Evolutionary conservation across 2,888 invertebrate species (phyloP).

Genomic region (Xestia rhomboidea): DNA sequence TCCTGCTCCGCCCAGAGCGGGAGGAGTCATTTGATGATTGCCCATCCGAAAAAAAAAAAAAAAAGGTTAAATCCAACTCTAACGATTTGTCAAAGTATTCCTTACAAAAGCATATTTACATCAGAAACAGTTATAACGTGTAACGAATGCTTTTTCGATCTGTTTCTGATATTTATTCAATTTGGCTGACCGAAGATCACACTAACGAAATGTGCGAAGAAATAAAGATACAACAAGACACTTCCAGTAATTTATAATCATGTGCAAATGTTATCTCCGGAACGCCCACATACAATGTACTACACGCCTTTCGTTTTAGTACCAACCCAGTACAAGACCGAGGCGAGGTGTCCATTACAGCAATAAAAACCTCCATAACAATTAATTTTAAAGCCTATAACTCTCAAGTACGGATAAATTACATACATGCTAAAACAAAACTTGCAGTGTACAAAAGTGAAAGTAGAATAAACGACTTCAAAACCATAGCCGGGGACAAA

Average conservation of each 20-base stretch:
- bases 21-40: too few species aligned
- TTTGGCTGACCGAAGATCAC: neutral
- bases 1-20: too few species aligned
- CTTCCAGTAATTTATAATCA: conserved; percentile 35
- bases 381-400: conserved; percentile 40
- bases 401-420: conserved; percentile 25
- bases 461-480: conserved; percentile 37
- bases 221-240: conserved; percentile 16
- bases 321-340: neutral
- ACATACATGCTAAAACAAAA: conserved; percentile 23
- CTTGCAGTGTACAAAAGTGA: conserved; percentile 23
- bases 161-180: neutral
- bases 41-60: too few species aligned
- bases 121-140: neutral
- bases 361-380: conserved; percentile 44
- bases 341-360: conserved; percentile 30
- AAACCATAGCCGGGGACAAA: conserved; percentile 39
- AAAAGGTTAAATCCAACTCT: neutral
- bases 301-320: conserved; percentile 44
- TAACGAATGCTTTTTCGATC: too few species aligned
- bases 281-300: conserved; percentile 38
- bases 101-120: neutral
- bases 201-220: conserved; percentile 1
- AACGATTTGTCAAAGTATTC: neutral
- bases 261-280: conserved; percentile 46